Evolutionary conservation across 2,113 vertebrate species (phyloP), one percentile per base, ranked within the genome.

Genomic region (Hymenochirus boettgeri): DNA sequence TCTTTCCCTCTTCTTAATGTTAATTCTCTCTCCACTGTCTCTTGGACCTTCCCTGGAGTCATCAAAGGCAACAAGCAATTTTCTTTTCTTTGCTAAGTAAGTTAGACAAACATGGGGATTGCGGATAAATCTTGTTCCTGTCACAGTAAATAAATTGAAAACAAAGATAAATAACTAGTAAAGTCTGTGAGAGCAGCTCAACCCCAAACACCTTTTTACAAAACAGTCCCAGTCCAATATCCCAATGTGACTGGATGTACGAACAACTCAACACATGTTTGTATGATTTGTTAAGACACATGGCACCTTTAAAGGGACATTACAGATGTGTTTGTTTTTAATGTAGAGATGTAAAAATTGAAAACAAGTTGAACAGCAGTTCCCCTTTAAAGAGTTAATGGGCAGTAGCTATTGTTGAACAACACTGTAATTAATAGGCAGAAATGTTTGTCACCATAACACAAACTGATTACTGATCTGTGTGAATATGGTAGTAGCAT

Each of bases 391-490:
- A 42, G 15, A 42, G 13, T n/a, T 42, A n/a, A n/a, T 42, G 39
- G 13, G 1, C 17, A 2, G 13, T 15, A 1, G 13, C 15, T 42
- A 42, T 6, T n/a, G 3, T n/a, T 18, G 5, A 67, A 59, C 56
- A 33, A 67, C 52, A 67, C 45, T 27, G 24, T 45, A 69, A 22
- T 60, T 60, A 69, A 60, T 69, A 60, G 33, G 24, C 47, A 60
- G 57, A 69, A 60, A 69, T 60, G 65, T 69, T 69, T 42, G 59
- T 67, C 35, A 48, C 57, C 24, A 69, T 69, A 60, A 67, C 56
- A 31, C 56, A 53, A 60, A 69, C 65, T 53, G 65, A 69, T 69
- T 59, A 53, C 47, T 53, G 47, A 24, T 69, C 47, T 53, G 18
- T 33, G 15, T n/a, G n/a, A n/a, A n/a, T n/a, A n/a, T n/a, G n/a